These are phyloP conservation scores for Linurgus olivaceus DNA, from an alignment of 2,797 vertebrate genomes.

Conservation along the genomic window DNA sequence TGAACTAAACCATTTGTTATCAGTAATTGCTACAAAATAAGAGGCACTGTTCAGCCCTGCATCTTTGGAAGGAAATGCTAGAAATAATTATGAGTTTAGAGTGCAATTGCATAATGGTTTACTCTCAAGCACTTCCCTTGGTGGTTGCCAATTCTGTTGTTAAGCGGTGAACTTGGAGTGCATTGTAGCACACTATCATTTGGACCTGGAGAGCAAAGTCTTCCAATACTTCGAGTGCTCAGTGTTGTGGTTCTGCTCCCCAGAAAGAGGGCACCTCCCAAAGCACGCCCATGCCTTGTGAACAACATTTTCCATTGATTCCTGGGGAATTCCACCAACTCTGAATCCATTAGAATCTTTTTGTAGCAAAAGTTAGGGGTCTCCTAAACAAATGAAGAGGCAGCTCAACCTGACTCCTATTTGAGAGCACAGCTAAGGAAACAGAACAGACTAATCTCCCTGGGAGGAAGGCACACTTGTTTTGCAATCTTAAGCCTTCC, in stretches of 20 bases:
- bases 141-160: background rate
- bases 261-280: background rate
- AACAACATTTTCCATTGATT: background rate
- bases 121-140: background rate
- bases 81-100: slow-evolving; percentile 16
- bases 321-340: background rate
- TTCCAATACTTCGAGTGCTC: background rate
- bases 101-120: background rate
- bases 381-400: background rate
- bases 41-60: background rate
- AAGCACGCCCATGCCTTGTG: background rate
- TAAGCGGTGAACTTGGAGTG: background rate
- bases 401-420: background rate
- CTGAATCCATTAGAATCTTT: background rate
- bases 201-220: background rate
- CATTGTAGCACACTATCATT: background rate
- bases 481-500: background rate
- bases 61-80: background rate
- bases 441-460: background rate
- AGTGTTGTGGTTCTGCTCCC: background rate
- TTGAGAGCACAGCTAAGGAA: background rate
- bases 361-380: background rate
- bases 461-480: background rate
- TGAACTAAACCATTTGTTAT: slow-evolving; percentile 27
- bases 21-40: slow-evolving; percentile 29